Evolutionary conservation across 2,888 invertebrate genomes (phyloP), one percentile per base, ranked within the genome.

Genomic region (Serrognathus titanus): DNA sequence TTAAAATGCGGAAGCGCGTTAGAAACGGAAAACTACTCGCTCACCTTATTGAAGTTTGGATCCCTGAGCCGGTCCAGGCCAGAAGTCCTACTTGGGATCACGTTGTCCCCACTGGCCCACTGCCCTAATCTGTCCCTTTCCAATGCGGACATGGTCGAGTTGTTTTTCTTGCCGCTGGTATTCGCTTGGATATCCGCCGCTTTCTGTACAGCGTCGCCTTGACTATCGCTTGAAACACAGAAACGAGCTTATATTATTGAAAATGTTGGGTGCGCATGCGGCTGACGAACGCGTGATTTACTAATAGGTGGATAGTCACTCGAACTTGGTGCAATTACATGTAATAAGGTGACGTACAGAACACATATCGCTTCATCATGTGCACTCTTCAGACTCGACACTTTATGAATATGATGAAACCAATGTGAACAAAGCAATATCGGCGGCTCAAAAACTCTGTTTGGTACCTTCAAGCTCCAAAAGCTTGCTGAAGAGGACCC

Each of bases 41-140:
- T 60, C 52, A 88, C 89, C 87, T 89, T 89, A 75, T 88, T 88
- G 8, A 88, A 80, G 55, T 84, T 82, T 2, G 88, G 86, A 71
- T 86, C 82, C 59, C 83, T 81, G 46, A 89, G 79, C 62, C 84
- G 84, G 75, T 88, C 88, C 62, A 88, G 80, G 55, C 89, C 88
- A 53, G 85, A 81, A 53, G 84, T 72, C 56, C 81, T 80, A 71
- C 81, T 81, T 65, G 80, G 76, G 62, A 56, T 49, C 12, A 52
- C 53, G 53, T 73, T 71, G 69, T 85, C 85, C 35, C 80, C 79
- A 70, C 80, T 79, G 66, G 81, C 81, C 80, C 83, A 82, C 60
- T 85, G 80, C 75, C 83, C 88, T 75, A 85, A 79, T 75, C 82
- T 83, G 73, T 87, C 87, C 66, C 85, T 81, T 58, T 83, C 82